Base-by-base conservation (phyloP, 2,113 vertebrate genomes). In the Gorsachius goisagi region DNA sequence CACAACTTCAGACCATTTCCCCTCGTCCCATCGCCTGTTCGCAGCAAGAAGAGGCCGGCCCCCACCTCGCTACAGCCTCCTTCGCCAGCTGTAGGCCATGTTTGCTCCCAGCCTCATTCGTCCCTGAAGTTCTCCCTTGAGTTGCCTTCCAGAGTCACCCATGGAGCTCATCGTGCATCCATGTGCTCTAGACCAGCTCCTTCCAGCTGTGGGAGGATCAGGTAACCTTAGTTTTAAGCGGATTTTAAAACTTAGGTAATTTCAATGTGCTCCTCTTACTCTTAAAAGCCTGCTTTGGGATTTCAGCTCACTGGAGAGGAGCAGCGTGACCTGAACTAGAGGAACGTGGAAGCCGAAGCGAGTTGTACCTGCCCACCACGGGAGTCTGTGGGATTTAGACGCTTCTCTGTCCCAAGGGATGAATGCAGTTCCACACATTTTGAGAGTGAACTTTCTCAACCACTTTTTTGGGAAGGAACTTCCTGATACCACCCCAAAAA, bases 361-460 rank as follows among this genome's bases (percentile, higher is more conserved):
- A 58, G 41, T 18, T 71, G 26, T 24, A 4, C 7, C 56, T 15
- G 6, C 6, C 23, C 37, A n/a, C 44, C 52, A 7, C 15, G 8
- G 4, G 72, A 35, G 9, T 33, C 88, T 6, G 0, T 1, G 28
- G 52, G 27, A 18, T 76, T 89, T 13, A 12, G 30, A 9, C 35
- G 16, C 22, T 26, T 53, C 33, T 17, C 49, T 32, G 33, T 49
- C 62, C 59, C 49, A 32, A 24, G 27, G 39, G 14, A 35, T 21
- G 3, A 11, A 21, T 4, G 9, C 11, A 5, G 11, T 21, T 72
- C 63, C 44, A 4, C 2, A 7, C 2, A 0, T 26, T 37, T 53
- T 44, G 7, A 81, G 12, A 53, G 24, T 7, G 28, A 20, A 28
- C 7, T 35, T 79, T 83, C 67, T 62, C 41, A 45, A 23, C 9